Base-by-base conservation (phyloP, 2,888 invertebrate genomes). In the Zhengitettix transpicula region DNA sequence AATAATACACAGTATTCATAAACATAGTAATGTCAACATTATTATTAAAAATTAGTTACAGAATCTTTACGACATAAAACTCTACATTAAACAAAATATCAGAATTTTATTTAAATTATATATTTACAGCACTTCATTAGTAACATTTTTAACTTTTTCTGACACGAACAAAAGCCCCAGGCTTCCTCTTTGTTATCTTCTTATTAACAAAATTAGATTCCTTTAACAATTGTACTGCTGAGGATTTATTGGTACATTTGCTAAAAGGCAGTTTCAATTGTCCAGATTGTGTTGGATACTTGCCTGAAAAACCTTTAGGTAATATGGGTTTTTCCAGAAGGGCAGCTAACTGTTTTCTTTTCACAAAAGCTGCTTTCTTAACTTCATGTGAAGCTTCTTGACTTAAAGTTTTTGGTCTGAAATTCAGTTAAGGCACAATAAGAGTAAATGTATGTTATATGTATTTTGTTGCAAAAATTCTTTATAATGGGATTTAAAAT, bases 261-360 rank as follows among this genome's bases (percentile, higher is more conserved):
- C 12, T n/a, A 47, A 47, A 47, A 5, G 47, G 47, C 12, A 47
- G 12, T 47, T 47, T 3, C 12, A 47, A n/a, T 47, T 47, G 1
- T 47, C 47, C 47, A 14, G 47, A 5, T 8, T 47, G 12, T 47
- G 47, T 52, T 7, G 80, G 79, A 70, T 80, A 82, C 67, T 79
- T 82, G 66, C 80, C 83, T 60, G 81, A 84, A 69, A 84, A 84
- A 0, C 84, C 84, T 67, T 74, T 78, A 0, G 87, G 85, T 66
- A 86, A 83, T 44, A 86, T 68, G 0, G 84, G 83, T 53, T 79
- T 78, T 0, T 75, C 70, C 16, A 87, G 67, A 56, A 84, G 67
- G 0, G 71, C 64, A 12, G 72, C 71, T 9, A 86, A 69, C 40
- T 81, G 77, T 58, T 77, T 77, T 60, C 76, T 75, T 66, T 77